Evolutionary conservation across 2,113 vertebrate species (phyloP).

Genomic region (Podarcis raffonei): DNA sequence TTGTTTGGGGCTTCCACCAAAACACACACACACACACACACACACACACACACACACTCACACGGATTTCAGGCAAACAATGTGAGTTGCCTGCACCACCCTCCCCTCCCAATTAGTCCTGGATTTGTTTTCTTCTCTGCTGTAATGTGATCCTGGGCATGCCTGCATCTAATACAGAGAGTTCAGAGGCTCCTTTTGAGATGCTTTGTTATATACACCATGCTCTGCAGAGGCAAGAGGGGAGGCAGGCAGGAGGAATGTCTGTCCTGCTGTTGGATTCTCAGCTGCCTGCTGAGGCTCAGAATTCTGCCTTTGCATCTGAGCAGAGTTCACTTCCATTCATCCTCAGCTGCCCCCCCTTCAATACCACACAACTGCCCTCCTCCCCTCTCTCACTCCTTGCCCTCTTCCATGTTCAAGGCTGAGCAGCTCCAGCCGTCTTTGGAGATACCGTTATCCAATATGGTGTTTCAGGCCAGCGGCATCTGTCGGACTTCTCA

Average conservation of each 20-base stretch:
- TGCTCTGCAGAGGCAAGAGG: rapidly evolving
- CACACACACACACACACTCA: not conserved
- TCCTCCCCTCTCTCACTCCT: not conserved
- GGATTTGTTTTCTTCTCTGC: not conserved
- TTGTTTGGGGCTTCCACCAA: not conserved
- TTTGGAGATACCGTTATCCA: conserved; percentile 67
- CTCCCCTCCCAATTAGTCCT: not conserved
- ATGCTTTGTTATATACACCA: not conserved
- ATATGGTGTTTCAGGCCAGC: conserved; percentile 46
- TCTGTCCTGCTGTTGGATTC: conserved; percentile 39
- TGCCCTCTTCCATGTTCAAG: conserved; percentile 52
- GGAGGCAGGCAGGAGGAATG: not conserved
- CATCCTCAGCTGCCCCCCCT: conserved; percentile 40
- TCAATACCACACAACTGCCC: not conserved
- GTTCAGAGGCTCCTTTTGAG: not conserved
- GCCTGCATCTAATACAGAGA: not conserved
- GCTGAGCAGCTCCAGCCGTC: conserved; percentile 50
- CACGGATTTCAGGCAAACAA: not conserved
- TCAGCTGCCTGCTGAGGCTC: conserved; percentile 58
- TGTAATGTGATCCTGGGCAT: not conserved
- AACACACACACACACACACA: not conserved
- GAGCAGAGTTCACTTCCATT: conserved; percentile 54
- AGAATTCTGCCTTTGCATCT: conserved; percentile 60
- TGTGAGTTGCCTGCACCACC: not conserved
- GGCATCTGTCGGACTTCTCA: conserved; percentile 48